Conservation (phyloP, 1,140 invertebrate genomes). For the Leptinotarsa texana region DNA sequence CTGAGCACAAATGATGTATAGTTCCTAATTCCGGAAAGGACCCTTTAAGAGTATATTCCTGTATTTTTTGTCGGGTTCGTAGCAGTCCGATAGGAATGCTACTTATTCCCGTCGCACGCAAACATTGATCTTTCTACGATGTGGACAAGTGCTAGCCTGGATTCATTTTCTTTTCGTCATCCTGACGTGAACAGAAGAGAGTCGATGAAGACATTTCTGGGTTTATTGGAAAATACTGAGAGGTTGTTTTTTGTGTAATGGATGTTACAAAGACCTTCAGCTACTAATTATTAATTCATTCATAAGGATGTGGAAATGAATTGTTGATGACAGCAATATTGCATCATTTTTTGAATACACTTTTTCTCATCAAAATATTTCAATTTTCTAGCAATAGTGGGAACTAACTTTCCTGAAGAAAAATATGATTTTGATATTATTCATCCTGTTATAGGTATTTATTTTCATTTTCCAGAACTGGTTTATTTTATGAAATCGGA, state of each 20-base stretch:
- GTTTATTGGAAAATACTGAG: neutral
- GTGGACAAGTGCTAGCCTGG: neutral
- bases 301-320: no score
- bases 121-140: slow-evolving; percentile 5
- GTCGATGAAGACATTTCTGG: neutral
- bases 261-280: neutral
- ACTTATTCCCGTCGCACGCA: neutral
- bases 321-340: no score
- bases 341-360: no score
- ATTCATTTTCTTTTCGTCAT: neutral
- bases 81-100: neutral
- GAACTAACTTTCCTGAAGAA: no score
- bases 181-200: neutral
- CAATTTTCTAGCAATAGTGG: no score
- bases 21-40: neutral
- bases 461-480: no score
- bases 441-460: no score
- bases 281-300: neutral
- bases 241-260: neutral
- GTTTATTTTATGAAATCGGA: no score
- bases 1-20: neutral
- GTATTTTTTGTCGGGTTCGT: neutral
- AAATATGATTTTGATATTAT: no score
- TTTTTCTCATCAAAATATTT: no score
- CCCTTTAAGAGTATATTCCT: neutral